These are phyloP conservation scores for Latrodectus geometricus DNA, from an alignment of 1,140 invertebrate genomes.

Conservation along the genomic window DNA sequence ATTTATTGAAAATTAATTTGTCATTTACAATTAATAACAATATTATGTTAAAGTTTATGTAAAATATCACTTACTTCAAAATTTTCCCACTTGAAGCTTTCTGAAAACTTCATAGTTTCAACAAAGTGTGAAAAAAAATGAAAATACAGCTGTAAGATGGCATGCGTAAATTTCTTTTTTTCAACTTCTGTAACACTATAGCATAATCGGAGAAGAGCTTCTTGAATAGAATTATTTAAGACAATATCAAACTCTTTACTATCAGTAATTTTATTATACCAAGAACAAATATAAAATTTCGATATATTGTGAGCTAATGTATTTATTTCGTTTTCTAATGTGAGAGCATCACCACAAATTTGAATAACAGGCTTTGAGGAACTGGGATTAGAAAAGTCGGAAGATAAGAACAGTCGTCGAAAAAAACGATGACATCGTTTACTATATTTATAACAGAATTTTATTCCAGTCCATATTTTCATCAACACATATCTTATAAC, in stretches of 20 bases:
- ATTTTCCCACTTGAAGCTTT: slow-evolving; percentile 18
- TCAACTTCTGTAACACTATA: slow-evolving; percentile 26
- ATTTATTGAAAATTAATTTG: not conserved
- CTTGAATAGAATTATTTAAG: slow-evolving; percentile 24
- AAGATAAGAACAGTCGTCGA: too few species aligned
- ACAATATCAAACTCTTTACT: slow-evolving; percentile 33
- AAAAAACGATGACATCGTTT: too few species aligned
- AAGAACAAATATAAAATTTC: slow-evolving; percentile 32
- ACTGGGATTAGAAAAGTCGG: too few species aligned
- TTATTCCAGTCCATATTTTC: too few species aligned
- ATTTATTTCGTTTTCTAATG: slow-evolving; percentile 36
- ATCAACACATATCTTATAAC: too few species aligned
- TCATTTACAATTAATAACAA: not conserved
- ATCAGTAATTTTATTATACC: slow-evolving; percentile 42
- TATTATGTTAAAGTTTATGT: not conserved
- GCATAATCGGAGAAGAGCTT: slow-evolving; percentile 19
- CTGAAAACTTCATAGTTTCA: slow-evolving; percentile 37
- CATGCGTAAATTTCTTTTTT: slow-evolving; percentile 29
- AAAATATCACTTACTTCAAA: slow-evolving; percentile 30
- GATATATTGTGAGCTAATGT: slow-evolving; percentile 45
- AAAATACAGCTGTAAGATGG: slow-evolving; percentile 30
- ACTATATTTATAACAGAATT: too few species aligned
- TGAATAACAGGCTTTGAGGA: too few species aligned
- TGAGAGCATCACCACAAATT: too few species aligned
- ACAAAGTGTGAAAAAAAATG: slow-evolving; percentile 41